Evolutionary conservation across 2,888 invertebrate genomes (phyloP).

Genomic region (Drosophila longiperda): DNA sequence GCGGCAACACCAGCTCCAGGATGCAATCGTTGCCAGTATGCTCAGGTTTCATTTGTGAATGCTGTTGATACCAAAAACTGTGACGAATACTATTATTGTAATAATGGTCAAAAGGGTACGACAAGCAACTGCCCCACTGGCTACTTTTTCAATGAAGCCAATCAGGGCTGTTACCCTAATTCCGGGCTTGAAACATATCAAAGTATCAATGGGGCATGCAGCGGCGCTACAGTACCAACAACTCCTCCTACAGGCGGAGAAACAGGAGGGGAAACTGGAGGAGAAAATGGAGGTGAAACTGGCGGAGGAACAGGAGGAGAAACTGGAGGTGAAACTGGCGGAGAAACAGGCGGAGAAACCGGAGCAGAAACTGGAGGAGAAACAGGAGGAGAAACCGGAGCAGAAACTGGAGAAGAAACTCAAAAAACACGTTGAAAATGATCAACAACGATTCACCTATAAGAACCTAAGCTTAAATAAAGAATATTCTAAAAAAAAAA

Average conservation of each 20-base stretch:
- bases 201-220: neutral
- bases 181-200: rapidly evolving
- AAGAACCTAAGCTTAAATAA: neutral
- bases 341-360: too few species aligned
- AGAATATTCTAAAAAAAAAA: neutral
- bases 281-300: too few species aligned
- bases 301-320: too few species aligned
- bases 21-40: slow-evolving; percentile 63
- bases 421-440: too few species aligned
- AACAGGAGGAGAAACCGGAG: too few species aligned
- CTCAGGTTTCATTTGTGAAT: slow-evolving; percentile 41
- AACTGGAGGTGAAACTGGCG: too few species aligned
- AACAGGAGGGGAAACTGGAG: too few species aligned
- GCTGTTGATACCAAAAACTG: slow-evolving; percentile 34
- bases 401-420: too few species aligned
- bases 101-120: neutral
- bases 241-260: neutral
- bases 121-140: rapidly evolving
- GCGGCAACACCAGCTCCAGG: neutral
- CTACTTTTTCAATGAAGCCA: slow-evolving; percentile 39
- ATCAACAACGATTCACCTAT: neutral
- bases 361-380: too few species aligned
- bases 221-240: neutral
- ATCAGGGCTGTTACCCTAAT: slow-evolving; percentile 40
- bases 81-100: slow-evolving; percentile 50